Evolutionary conservation across 1,140 invertebrate genomes (phyloP).

Genomic region (Choristoneura fumiferana): DNA sequence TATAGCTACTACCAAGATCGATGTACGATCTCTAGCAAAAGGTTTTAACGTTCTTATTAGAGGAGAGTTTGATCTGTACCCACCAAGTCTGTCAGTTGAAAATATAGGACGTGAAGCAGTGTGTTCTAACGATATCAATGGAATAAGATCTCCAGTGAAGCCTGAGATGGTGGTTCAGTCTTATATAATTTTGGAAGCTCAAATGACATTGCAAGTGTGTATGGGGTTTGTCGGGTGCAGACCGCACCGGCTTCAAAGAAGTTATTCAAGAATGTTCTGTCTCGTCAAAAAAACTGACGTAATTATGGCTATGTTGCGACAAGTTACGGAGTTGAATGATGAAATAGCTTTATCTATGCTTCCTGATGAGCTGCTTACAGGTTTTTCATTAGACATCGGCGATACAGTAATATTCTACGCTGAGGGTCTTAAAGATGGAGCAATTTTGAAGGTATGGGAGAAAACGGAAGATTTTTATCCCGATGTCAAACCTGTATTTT

Average conservation of each 20-base stretch:
- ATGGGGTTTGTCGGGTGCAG: slow-evolving; percentile 62
- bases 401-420: slow-evolving; percentile 49
- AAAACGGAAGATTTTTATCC: slow-evolving; percentile 47
- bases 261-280: slow-evolving; percentile 56
- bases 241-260: slow-evolving; percentile 28
- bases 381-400: slow-evolving; percentile 55
- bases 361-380: slow-evolving; percentile 45
- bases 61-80: slow-evolving; percentile 57
- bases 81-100: slow-evolving; percentile 30
- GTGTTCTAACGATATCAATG: slow-evolving; percentile 61
- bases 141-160: slow-evolving; percentile 30
- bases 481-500: slow-evolving; percentile 47
- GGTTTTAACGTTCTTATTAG: slow-evolving; percentile 42
- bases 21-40: slow-evolving; percentile 46
- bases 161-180: slow-evolving; percentile 43
- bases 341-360: slow-evolving; percentile 18
- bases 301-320: slow-evolving; percentile 32
- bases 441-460: slow-evolving; percentile 54
- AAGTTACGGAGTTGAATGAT: slow-evolving; percentile 49
- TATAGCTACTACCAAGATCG: slow-evolving; percentile 56
- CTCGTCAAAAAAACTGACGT: slow-evolving; percentile 32
- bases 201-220: slow-evolving; percentile 59
- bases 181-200: slow-evolving; percentile 45
- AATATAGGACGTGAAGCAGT: slow-evolving; percentile 33
- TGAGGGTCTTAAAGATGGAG: slow-evolving; percentile 53